These are phyloP conservation scores for Leucophenga maculata DNA, from an alignment of 2,888 invertebrate genomes.

Conservation along the genomic window DNA sequence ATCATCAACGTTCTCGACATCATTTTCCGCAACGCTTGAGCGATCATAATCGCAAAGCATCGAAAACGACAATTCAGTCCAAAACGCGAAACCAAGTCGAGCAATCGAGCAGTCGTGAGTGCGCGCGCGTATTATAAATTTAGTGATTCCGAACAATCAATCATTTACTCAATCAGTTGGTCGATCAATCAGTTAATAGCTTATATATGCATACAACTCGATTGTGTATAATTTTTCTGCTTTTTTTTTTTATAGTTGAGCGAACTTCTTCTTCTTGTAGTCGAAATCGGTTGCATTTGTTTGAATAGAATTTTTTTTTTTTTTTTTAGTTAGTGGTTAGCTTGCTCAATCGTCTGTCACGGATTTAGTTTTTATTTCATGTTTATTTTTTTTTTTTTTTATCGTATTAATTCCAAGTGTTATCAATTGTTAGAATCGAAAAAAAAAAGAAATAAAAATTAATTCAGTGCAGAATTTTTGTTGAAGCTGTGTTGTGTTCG, in stretches of 20 bases:
- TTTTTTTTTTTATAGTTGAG: neutral
- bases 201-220: neutral
- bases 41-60: constrained; percentile 6
- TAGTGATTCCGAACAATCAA: neutral
- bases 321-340: neutral
- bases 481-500: too few species aligned
- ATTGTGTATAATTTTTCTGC: neutral
- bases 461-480: too few species aligned
- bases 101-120: neutral
- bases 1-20: too few species aligned
- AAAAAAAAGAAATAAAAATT: too few species aligned
- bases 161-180: neutral
- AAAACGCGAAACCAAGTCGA: neutral
- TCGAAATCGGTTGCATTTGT: constrained; percentile 1
- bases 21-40: neutral
- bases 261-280: neutral
- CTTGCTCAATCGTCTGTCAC: too few species aligned
- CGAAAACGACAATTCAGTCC: too few species aligned
- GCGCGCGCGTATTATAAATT: neutral
- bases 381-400: too few species aligned
- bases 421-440: too few species aligned
- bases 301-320: too few species aligned
- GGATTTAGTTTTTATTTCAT: too few species aligned
- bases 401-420: too few species aligned
- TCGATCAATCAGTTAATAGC: neutral